Evolutionary conservation across 2,113 vertebrate genomes (phyloP).

Genomic region (Urocolius indicus): DNA sequence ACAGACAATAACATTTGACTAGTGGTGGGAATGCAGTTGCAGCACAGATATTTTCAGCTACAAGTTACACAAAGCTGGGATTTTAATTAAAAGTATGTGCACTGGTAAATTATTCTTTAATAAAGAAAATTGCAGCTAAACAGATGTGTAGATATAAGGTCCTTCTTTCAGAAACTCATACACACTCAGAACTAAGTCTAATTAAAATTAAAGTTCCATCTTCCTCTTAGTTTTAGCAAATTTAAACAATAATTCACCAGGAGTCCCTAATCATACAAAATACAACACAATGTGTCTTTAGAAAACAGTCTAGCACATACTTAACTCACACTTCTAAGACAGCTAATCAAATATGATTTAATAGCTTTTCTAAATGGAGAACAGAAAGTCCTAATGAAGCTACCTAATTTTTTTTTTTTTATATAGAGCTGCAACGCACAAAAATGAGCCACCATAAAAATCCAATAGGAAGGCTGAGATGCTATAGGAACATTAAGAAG

Average conservation of each 20-base stretch:
- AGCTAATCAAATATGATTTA: neutral
- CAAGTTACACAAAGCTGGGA: accelerated
- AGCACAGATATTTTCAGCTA: neutral
- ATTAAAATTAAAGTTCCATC: neutral
- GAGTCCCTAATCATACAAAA: neutral
- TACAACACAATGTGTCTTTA: neutral
- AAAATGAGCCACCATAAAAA: neutral
- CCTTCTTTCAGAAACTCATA: neutral
- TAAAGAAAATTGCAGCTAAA: neutral
- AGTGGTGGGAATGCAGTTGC: neutral
- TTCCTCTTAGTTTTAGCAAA: neutral
- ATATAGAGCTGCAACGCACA: neutral
- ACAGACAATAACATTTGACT: neutral
- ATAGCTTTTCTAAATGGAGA: neutral
- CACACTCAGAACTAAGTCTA: neutral
- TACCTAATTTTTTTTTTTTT: neutral
- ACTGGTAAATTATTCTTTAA: neutral
- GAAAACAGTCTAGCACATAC: neutral
- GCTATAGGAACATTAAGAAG: neutral
- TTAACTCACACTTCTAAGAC: neutral
- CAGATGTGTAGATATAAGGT: neutral
- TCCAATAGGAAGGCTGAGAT: too few species aligned
- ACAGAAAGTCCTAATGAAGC: neutral
- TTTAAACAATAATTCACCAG: neutral
- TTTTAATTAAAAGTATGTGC: neutral